Conservation (phyloP, 2,113 vertebrate genomes). For the Rhadina sibilatrix region DNA sequence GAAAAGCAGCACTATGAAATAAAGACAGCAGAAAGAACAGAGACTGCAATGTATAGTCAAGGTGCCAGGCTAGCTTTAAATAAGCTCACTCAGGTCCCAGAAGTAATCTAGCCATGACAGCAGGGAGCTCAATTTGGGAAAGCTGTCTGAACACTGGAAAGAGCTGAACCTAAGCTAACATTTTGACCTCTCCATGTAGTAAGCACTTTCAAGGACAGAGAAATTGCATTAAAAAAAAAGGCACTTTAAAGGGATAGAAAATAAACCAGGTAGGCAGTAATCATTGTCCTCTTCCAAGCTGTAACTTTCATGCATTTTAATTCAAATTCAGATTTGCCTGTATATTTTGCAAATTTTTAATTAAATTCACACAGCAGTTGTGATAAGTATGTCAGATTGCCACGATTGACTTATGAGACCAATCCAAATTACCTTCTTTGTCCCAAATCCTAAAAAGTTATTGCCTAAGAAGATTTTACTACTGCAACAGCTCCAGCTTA, state of each 20-base stretch:
- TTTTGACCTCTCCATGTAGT: neutral
- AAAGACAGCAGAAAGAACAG: neutral
- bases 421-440: neutral
- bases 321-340: neutral
- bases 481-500: neutral
- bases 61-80: constrained; percentile 8
- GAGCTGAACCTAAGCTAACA: neutral
- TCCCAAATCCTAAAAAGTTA: neutral
- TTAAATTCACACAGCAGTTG: neutral
- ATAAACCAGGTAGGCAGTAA: neutral
- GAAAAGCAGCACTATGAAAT: neutral
- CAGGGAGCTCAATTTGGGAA: neutral
- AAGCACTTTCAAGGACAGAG: neutral
- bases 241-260: neutral
- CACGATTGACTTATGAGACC: accelerated
- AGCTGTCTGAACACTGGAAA: neutral
- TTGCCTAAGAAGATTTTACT: neutral
- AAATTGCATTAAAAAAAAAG: neutral
- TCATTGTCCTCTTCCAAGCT: neutral
- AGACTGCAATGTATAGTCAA: neutral
- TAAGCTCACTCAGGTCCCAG: neutral
- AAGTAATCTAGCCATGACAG: neutral
- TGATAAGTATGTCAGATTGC: neutral
- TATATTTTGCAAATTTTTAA: neutral
- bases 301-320: neutral